Evolutionary conservation across 1,140 invertebrate species (phyloP), one percentile per base, ranked within the genome.

Genomic region (Anoplolepis gracilipes): DNA sequence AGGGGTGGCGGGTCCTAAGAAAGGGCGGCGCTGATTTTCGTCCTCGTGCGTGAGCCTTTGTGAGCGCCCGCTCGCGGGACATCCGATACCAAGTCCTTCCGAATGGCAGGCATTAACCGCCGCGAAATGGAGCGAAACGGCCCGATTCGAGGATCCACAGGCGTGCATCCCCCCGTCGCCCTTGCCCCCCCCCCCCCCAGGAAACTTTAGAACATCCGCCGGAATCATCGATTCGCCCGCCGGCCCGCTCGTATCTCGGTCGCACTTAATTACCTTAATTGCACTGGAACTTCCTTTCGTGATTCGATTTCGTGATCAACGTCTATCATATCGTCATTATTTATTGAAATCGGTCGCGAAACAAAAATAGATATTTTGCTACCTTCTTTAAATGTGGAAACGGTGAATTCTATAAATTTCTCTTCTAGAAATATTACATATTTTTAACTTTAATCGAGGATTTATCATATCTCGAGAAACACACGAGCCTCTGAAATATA

Each of bases 1-100:
- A 88, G 82, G 85, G 76, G 87, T 84, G 87, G 77, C 76, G 85
- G 88, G 92, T 72, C 88, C 87, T 90, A 93, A 93, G 92, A 93
- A 93, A 92, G 90, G 93, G 93, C 92, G 93, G 92, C 90, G 78
- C 93, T 91, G 91, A 93, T 93, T 93, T 92, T 93, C 92, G 88
- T 91, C 87, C 91, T 90, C 87, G 86, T 88, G 65, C 72, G 77
- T 77, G 76, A 13, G 46, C 85, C 77, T 91, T 93, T 93, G 92
- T 92, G 72, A 85, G 61, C 67, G 85, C 69, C 84, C 59, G 88
- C 49, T 85, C 67, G 33, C 22, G 84, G 86, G 93, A 93, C 86
- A 93, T 92, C 88, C 89, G 93, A 93, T 93, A 93, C 75, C 57
- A n/a, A n/a, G 25, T 49, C 87, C 84, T 90, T 85, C 86, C 85